Percentiles rank a stretch among this genome's conserved stretches.
phyloP scores from a whole-genome alignment of 2,113 vertebrate genomes.

The Leptobrachium ailaonicum region DNA sequence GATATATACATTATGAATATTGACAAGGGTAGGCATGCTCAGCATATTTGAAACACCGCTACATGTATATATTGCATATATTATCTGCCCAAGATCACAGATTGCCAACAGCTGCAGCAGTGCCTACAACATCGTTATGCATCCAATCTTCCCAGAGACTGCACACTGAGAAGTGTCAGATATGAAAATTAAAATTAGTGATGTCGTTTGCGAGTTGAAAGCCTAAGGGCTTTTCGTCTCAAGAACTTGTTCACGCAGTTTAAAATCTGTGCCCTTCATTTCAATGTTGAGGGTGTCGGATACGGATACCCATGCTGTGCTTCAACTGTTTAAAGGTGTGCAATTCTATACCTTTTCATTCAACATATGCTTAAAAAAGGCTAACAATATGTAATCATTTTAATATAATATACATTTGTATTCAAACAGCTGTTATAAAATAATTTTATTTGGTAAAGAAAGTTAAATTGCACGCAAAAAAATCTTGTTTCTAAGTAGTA shows the following conservation, averaged over 20 bases:
- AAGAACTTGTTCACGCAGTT: conserved; percentile 31
- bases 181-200: conserved; percentile 38
- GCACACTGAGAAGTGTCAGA: conserved; percentile 31
- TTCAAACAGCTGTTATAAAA: too few relatives aligned
- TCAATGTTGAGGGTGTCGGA: conserved; percentile 23
- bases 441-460: too few relatives aligned
- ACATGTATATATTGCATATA: conserved; percentile 1
- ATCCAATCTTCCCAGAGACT: conserved; percentile 29
- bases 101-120: conserved; percentile 6
- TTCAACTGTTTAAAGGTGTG: neutral
- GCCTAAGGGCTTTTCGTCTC: conserved; percentile 32
- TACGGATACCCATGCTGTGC: neutral
- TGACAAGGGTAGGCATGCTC: neutral
- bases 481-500: too few relatives aligned
- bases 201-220: conserved; percentile 31
- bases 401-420: too few relatives aligned
- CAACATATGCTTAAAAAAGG: too few relatives aligned
- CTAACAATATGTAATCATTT: too few relatives aligned
- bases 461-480: too few relatives aligned
- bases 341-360: too few relatives aligned
- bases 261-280: conserved; percentile 27
- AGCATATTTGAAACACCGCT: neutral
- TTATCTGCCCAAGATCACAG: conserved; percentile 25
- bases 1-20: neutral
- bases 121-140: conserved; percentile 18